Evolutionary conservation across 2,888 invertebrate genomes (phyloP).

Genomic region (Acheta domesticus): DNA sequence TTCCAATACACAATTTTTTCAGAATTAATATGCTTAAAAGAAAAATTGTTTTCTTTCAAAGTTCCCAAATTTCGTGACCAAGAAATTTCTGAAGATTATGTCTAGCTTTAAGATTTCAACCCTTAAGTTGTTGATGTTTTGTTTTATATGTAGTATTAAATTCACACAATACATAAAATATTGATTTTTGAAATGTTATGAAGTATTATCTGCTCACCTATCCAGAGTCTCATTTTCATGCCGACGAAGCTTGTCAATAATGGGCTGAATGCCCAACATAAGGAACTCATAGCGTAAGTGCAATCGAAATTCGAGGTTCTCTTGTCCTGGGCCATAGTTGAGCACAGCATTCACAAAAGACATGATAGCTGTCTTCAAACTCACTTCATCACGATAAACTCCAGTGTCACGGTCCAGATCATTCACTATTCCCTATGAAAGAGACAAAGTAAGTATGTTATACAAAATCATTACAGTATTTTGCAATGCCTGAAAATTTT

Average conservation of each 20-base stretch:
- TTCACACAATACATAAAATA: no score
- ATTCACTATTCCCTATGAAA: slow-evolving; percentile 74
- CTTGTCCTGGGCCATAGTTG: slow-evolving; percentile 94
- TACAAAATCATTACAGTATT: not conserved
- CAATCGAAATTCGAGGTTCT: slow-evolving; percentile 89
- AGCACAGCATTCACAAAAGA: slow-evolving; percentile 95
- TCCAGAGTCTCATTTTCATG: slow-evolving; percentile 93
- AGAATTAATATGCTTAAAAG: no score
- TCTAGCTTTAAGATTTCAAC: no score
- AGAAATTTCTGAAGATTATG: no score
- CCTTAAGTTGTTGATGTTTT: no score
- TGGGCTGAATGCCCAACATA: slow-evolving; percentile 94
- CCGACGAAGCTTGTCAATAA: slow-evolving; percentile 86
- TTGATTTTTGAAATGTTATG: no score
- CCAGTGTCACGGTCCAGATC: slow-evolving; percentile 89
- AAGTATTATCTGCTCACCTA: slow-evolving; percentile 46
- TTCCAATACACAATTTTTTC: no score
- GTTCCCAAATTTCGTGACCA: no score
- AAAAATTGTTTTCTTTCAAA: no score
- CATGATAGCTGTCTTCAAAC: slow-evolving; percentile 95
- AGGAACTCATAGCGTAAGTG: slow-evolving; percentile 94
- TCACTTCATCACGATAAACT: slow-evolving; percentile 87
- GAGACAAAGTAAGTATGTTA: slow-evolving; percentile 29
- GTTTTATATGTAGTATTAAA: no score
- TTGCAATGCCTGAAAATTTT: not conserved